phyloP scores from a whole-genome alignment of 92 coral and sea anemone genomes.

The Parazoanthus atlanticus region DNA sequence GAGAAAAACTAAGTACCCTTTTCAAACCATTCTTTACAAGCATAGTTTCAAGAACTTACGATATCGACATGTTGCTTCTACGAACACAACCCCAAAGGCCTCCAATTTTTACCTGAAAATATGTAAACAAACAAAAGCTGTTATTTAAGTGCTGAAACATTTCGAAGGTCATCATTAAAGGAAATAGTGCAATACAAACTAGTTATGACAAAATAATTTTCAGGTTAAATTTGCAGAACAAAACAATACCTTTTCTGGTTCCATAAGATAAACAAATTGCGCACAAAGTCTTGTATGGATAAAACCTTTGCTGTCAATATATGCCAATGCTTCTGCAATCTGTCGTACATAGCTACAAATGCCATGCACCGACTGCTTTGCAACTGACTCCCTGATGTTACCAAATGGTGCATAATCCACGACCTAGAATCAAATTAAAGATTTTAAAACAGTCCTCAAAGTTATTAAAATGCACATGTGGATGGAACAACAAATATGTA shows the following conservation, averaged over 20 bases:
- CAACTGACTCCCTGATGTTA: constrained; percentile 55
- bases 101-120: constrained; percentile 57
- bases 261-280: constrained; percentile 50
- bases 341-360: constrained; percentile 39
- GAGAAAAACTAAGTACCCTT: too few species aligned
- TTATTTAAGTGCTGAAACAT: too few species aligned
- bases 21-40: not conserved
- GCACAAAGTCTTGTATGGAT: constrained; percentile 42
- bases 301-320: constrained; percentile 47
- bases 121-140: not conserved
- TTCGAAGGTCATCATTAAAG: not conserved
- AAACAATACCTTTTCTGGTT: constrained; percentile 57
- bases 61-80: not conserved
- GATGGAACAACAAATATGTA: too few species aligned
- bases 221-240: not conserved
- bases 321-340: constrained; percentile 57
- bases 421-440: constrained; percentile 39
- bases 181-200: not conserved
- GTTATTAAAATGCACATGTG: not conserved
- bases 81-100: constrained; percentile 61
- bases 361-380: constrained; percentile 43
- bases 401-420: constrained; percentile 54
- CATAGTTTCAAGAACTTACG: constrained; percentile 8
- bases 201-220: too few species aligned
- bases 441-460: not conserved